Evolutionary conservation across 2,113 vertebrate species (phyloP).

Genomic region (Bolborhynchus lineola): DNA sequence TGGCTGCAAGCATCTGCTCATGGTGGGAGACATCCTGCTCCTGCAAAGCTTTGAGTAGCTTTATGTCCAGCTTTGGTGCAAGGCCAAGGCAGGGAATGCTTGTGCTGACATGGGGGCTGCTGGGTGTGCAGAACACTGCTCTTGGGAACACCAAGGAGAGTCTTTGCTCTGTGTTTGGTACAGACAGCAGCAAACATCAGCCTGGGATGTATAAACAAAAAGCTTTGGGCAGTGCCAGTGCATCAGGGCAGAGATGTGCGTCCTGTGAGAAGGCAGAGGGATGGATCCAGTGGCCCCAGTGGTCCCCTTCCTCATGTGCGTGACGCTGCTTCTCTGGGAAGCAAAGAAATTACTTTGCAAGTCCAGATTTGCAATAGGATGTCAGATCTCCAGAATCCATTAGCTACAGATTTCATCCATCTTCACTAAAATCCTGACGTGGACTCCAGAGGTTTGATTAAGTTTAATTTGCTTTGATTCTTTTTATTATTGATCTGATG

Average conservation of each 20-base stretch:
- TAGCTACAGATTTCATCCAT: not conserved
- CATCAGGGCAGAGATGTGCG: not conserved
- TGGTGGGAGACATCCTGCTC: not conserved
- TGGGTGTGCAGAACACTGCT: rapidly evolving
- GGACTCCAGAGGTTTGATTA: not conserved
- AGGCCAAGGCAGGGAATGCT: not conserved
- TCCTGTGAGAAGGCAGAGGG: not conserved
- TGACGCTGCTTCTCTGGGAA: not conserved
- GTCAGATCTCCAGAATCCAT: not conserved
- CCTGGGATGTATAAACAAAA: not conserved
- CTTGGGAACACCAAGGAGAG: not conserved
- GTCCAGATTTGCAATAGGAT: not conserved
- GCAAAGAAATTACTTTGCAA: rapidly evolving
- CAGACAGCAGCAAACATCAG: not conserved
- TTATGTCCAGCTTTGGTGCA: not conserved
- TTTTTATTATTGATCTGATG: not conserved
- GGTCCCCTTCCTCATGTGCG: rapidly evolving
- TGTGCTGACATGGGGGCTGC: not conserved
- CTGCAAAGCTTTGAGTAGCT: not conserved
- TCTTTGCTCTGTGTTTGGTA: not conserved
- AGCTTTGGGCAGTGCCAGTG: rapidly evolving
- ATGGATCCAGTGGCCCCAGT: not conserved
- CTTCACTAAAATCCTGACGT: not conserved
- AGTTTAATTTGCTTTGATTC: not conserved
- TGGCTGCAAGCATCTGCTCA: not conserved